Conservation (phyloP, 1,140 invertebrate genomes). For the Plectrocnemia conspersa region DNA sequence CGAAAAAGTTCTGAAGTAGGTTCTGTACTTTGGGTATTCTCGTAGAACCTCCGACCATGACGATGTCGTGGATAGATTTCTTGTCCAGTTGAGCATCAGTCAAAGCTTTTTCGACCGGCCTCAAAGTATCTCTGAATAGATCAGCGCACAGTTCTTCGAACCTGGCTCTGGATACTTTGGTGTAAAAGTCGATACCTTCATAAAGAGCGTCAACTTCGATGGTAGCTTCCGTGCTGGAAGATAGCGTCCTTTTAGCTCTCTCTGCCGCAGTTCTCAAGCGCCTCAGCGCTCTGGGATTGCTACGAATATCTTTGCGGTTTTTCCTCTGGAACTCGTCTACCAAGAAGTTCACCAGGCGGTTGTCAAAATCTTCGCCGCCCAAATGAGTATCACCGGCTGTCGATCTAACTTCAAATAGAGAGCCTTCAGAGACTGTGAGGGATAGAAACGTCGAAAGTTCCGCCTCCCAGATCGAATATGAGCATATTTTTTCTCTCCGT, state of each 20-base stretch:
- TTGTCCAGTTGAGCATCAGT: conserved; percentile 69
- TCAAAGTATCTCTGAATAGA: conserved; percentile 56
- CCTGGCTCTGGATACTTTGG: conserved; percentile 56
- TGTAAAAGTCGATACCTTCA: conserved; percentile 57
- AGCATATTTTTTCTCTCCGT: conserved; percentile 66
- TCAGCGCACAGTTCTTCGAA: conserved; percentile 63
- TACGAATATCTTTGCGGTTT: conserved; percentile 48
- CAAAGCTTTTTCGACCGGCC: conserved; percentile 64
- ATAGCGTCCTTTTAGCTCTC: conserved; percentile 51
- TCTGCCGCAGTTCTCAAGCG: conserved; percentile 61
- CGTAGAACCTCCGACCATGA: conserved; percentile 75
- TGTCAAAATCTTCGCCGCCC: conserved; percentile 36
- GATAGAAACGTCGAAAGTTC: conserved; percentile 66
- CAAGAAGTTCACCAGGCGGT: conserved; percentile 61
- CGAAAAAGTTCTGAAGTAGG: conserved; percentile 60
- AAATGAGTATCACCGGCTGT: conserved; percentile 57
- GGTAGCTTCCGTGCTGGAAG: conserved; percentile 51
- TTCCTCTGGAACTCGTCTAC: conserved; percentile 24
- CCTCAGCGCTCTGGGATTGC: conserved; percentile 49
- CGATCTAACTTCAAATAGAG: conserved; percentile 64
- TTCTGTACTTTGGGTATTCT: conserved; percentile 63
- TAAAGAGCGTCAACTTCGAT: conserved; percentile 52
- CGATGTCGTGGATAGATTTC: conserved; percentile 66
- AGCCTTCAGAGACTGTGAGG: conserved; percentile 65
- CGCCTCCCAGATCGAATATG: conserved; percentile 56